Evolutionary conservation across 1,140 invertebrate species (phyloP).

Genomic region (Drosophila varians): DNA sequence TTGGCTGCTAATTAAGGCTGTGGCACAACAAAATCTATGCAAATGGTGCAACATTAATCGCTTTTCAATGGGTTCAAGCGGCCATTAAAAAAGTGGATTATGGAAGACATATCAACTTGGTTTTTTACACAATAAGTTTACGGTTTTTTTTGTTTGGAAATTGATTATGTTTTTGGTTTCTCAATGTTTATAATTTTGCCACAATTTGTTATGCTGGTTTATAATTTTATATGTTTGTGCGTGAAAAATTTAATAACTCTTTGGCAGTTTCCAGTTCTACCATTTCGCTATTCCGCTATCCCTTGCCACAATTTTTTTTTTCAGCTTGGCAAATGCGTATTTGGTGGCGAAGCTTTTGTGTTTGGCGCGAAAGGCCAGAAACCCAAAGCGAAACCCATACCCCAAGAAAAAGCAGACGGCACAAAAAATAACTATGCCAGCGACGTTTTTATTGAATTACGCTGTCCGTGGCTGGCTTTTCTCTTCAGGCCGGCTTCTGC

Average conservation of each 20-base stretch:
- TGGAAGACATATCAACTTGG: not conserved
- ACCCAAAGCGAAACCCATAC: not conserved
- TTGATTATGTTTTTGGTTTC: not conserved
- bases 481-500: constrained; percentile 5
- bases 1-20: constrained; percentile 56
- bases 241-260: constrained; percentile 47
- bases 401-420: not conserved
- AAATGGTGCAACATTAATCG: constrained; percentile 19
- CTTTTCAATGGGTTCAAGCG: constrained; percentile 22
- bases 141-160: not conserved
- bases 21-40: constrained; percentile 18
- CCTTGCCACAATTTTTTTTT: constrained; percentile 14
- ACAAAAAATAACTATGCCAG: constrained; percentile 22
- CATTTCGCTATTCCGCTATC: constrained; percentile 9
- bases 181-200: not conserved
- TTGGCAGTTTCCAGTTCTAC: constrained; percentile 1
- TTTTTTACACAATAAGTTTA: not conserved
- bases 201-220: constrained; percentile 22
- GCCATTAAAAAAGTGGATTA: constrained; percentile 27
- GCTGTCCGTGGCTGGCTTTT: constrained; percentile 5
- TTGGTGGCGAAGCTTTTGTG: not conserved
- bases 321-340: constrained; percentile 12
- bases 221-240: constrained; percentile 41
- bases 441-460: constrained; percentile 25
- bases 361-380: constrained; percentile 10